Percentiles rank a stretch among this genome's conserved stretches.
Evolutionary conservation across 2,888 invertebrate species (phyloP).

Genomic region (Acleris laterana): DNA sequence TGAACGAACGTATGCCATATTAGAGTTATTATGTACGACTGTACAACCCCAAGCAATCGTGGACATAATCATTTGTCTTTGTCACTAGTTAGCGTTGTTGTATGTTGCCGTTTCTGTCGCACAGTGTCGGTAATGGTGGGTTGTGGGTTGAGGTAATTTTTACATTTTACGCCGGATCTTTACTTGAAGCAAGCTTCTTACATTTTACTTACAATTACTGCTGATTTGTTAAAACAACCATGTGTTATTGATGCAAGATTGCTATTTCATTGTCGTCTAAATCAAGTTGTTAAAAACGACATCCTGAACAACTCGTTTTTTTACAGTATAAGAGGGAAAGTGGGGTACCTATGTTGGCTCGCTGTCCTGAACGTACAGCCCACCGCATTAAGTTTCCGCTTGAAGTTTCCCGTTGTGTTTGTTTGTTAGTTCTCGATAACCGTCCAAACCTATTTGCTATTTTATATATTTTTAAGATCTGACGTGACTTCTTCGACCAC

Average conservation of each 20-base stretch:
- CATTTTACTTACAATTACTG: no score
- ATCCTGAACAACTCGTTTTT: background rate
- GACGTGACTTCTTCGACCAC: slow-evolving; percentile 44
- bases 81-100: slow-evolving; percentile 55
- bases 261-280: background rate
- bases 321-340: background rate
- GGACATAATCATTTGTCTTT: slow-evolving; percentile 77
- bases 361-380: slow-evolving; percentile 12
- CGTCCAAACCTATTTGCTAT: slow-evolving; percentile 69
- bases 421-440: slow-evolving; percentile 59
- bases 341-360: background rate
- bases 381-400: slow-evolving; percentile 34
- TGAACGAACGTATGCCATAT: slow-evolving; percentile 76
- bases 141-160: slow-evolving; percentile 16
- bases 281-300: background rate
- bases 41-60: slow-evolving; percentile 68
- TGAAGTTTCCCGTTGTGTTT: slow-evolving; percentile 39
- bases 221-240: no score
- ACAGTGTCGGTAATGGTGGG: slow-evolving; percentile 40
- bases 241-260: background rate
- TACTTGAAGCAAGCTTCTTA: no score
- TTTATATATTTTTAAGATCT: slow-evolving; percentile 57
- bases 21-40: slow-evolving; percentile 67
- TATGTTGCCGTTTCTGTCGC: slow-evolving; percentile 53
- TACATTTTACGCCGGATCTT: background rate